Base-by-base conservation (phyloP, 2,797 vertebrate genomes). In the Sardinella longiceps region DNA sequence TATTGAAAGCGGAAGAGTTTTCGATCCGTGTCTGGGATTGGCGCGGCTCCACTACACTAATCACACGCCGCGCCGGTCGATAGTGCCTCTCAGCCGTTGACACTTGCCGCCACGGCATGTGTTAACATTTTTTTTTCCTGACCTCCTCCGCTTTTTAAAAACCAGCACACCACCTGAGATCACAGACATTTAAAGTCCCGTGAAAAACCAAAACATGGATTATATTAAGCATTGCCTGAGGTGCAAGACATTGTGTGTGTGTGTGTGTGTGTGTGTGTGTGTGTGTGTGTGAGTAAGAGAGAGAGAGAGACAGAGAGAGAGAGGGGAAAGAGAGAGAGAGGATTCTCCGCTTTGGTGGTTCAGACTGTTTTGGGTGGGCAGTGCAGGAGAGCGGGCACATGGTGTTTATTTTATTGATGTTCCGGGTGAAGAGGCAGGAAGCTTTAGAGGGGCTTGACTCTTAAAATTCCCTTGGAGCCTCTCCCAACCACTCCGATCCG, bases 151-250 rank as follows among this genome's bases (percentile, higher is more conserved):
- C 88, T 89, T 91, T 93, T 83, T 91, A 90, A 92, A 90, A 85
- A 82, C 87, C 81, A 87, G 80, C 70, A 80, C 89, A 83, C 89
- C 94, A 95, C 92, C 93, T 94, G 93, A 93, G 93, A 94, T 94
- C 92, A 88, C 86, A 87, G 87, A 92, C 90, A 92, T 94, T 94
- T 93, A 94, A 88, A 91, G 91, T 77, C 70, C 88, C 89, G 39
- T 80, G 82, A 81, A 83, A 84, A 82, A 83, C 81, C 82, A 89
- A 89, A 87, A 83, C 63, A 91, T 87, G 92, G 93, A 94, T 95
- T 95, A 94, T 94, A 93, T 95, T 95, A 95, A 96, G 95, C 91
- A 95, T 94, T 93, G 94, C 95, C 95, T 86, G 93, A 95, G 94
- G 94, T 95, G 90, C 93, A 86, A 70, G 33, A 37, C 28, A 70